phyloP scores from a whole-genome alignment of 1,140 invertebrate genomes.

The Onthophagus taurus region DNA sequence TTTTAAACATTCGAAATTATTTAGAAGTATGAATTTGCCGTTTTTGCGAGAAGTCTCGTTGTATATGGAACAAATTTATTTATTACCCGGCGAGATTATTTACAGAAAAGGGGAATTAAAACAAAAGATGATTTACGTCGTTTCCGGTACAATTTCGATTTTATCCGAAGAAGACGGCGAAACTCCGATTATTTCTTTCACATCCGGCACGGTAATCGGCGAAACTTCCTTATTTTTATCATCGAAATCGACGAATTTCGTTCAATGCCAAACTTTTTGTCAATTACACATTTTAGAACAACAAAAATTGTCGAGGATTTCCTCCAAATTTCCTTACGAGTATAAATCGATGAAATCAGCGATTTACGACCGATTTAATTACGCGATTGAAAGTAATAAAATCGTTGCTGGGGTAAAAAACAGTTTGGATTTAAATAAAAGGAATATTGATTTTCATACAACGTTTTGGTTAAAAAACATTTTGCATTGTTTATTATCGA shows the following conservation, averaged over 20 bases:
- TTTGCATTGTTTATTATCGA: slow-evolving; percentile 12
- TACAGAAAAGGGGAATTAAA: slow-evolving; percentile 16
- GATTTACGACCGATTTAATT: not conserved
- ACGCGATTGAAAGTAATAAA: slow-evolving; percentile 1
- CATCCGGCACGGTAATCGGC: slow-evolving; percentile 15
- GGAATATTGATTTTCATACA: slow-evolving; percentile 2
- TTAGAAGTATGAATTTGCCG: slow-evolving; percentile 14
- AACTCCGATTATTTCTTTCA: slow-evolving; percentile 15
- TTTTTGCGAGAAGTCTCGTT: slow-evolving; percentile 13
- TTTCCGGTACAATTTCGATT: slow-evolving; percentile 14
- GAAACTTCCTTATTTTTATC: slow-evolving; percentile 16
- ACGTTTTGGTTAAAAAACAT: slow-evolving; percentile 12
- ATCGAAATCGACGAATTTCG: slow-evolving; percentile 11
- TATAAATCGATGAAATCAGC: not conserved
- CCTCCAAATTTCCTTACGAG: slow-evolving; percentile 2
- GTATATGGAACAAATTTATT: slow-evolving; percentile 15
- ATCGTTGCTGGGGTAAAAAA: slow-evolving; percentile 1
- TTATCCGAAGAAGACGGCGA: slow-evolving; percentile 20
- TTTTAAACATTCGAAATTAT: slow-evolving; percentile 20
- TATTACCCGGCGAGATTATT: slow-evolving; percentile 17
- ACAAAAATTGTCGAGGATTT: slow-evolving; percentile 6
- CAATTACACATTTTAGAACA: slow-evolving; percentile 14
- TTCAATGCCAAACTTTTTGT: slow-evolving; percentile 16
- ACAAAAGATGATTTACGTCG: slow-evolving; percentile 19
- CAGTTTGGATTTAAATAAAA: not conserved